Percentiles rank a stretch among this genome's conserved stretches.
These are phyloP conservation scores for Phylloscopus collybita DNA, from an alignment of 2,797 vertebrate genomes.

Conservation along the genomic window DNA sequence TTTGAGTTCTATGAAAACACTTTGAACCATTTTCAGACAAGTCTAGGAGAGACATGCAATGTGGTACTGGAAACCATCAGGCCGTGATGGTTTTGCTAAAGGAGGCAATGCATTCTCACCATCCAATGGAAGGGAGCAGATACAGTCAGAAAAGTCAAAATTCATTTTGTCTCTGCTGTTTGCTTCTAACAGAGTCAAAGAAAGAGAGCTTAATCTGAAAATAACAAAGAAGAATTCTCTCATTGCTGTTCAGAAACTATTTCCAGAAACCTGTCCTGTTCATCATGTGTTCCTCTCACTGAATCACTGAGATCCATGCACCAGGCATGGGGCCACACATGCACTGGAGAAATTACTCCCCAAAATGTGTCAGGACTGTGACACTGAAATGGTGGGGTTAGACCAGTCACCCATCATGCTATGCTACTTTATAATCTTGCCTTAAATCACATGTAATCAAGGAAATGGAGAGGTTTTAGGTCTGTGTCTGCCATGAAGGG, in stretches of 20 bases:
- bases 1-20: background rate
- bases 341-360: too few species aligned
- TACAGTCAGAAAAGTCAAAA: background rate
- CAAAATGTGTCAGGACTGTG: background rate
- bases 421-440: background rate
- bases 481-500: background rate
- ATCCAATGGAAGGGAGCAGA: background rate
- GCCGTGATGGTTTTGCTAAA: background rate
- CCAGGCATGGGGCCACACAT: background rate
- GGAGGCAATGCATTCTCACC: background rate
- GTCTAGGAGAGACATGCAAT: background rate
- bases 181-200: background rate
- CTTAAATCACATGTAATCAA: background rate
- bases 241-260: background rate
- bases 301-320: background rate
- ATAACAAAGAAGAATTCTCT: background rate
- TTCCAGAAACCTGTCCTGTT: background rate
- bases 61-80: background rate
- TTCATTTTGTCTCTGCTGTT: background rate
- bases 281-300: background rate
- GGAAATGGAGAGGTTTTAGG: background rate
- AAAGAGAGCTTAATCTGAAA: background rate
- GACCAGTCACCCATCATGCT: background rate
- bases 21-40: background rate
- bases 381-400: background rate